These are phyloP conservation scores for Epinephelus lanceolatus DNA, from an alignment of 2,113 vertebrate genomes.

Conservation along the genomic window DNA sequence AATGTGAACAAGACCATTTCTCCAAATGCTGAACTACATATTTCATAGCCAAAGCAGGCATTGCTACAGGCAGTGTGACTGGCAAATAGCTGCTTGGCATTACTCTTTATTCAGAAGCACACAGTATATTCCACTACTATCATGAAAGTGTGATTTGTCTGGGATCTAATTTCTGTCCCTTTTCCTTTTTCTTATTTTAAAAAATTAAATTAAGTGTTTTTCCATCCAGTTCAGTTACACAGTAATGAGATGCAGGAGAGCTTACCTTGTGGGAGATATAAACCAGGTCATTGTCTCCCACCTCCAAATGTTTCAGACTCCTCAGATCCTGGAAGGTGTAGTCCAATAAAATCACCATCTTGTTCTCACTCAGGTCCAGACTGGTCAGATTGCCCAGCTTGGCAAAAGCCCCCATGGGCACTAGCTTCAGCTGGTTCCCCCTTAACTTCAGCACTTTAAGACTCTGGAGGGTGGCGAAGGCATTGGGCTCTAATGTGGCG, in stretches of 20 bases:
- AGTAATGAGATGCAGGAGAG: neutral
- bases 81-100: neutral
- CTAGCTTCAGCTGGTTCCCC: constrained; percentile 94
- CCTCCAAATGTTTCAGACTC: constrained; percentile 90
- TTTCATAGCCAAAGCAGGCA: constrained; percentile 4
- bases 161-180: neutral
- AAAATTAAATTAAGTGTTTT: neutral
- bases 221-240: neutral
- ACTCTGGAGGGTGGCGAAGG: constrained; percentile 90
- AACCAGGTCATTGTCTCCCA: constrained; percentile 97
- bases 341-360: constrained; percentile 96
- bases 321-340: constrained; percentile 94
- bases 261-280: constrained; percentile 93
- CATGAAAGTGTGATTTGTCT: constrained; percentile 3
- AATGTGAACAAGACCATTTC: neutral
- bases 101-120: neutral
- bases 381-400: constrained; percentile 93
- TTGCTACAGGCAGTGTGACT: neutral
- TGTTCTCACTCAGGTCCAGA: constrained; percentile 97
- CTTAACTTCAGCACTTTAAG: constrained; percentile 91
- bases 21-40: neutral
- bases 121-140: neutral
- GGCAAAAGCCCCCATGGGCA: constrained; percentile 93
- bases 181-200: neutral
- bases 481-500: constrained; percentile 93